A percentile compares a stretch with the other conserved stretches of the same genome.
Conservation (phyloP, 2,888 invertebrate genomes). For the Sphinx pinastri region DNA sequence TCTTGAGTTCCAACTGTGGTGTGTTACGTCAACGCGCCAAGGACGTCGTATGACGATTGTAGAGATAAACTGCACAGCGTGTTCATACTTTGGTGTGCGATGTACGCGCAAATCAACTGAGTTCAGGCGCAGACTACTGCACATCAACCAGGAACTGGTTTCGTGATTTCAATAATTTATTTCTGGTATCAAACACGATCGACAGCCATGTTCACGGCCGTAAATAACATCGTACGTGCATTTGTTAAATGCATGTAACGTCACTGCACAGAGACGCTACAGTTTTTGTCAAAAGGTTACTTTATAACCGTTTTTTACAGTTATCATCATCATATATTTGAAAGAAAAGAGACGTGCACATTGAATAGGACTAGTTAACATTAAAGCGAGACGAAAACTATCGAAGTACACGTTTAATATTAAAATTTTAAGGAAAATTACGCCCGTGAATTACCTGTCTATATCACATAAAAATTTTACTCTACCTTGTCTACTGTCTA, state of each 20-base stretch:
- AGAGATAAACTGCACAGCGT: neutral
- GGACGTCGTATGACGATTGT: conserved; percentile 46
- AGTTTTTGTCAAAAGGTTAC: neutral
- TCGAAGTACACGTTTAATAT: no score
- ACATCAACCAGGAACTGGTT: neutral
- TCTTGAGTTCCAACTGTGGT: conserved; percentile 52
- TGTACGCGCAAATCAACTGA: neutral
- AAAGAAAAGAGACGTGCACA: no score
- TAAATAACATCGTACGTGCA: neutral
- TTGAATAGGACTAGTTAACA: no score
- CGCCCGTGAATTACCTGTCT: no score
- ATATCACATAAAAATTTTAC: no score
- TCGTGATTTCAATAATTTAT: conserved; percentile 2
- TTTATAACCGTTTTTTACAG: no score
- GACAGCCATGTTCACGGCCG: neutral
- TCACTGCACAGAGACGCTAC: neutral
- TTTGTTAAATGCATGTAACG: no score
- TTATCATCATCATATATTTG: no score
- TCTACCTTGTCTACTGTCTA: no score
- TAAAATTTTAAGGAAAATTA: no score
- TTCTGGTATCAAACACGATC: neutral
- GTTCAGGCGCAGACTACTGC: neutral
- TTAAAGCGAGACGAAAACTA: no score
- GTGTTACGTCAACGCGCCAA: conserved; percentile 52
- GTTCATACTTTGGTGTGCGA: neutral